Evolutionary conservation across 2,888 invertebrate species (phyloP).

Genomic region (Monochamus alternatus): DNA sequence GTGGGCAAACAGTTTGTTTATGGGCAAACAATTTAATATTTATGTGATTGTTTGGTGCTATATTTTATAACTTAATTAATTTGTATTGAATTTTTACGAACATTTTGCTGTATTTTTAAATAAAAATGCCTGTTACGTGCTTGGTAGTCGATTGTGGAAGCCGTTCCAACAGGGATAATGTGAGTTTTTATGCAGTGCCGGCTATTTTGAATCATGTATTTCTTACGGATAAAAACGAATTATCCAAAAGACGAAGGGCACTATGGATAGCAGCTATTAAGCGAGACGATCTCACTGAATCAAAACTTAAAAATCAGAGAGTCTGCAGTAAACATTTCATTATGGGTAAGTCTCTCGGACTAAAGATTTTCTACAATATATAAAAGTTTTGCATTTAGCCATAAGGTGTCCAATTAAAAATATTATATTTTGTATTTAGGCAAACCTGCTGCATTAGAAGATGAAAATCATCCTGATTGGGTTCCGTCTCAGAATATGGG

Average conservation of each 20-base stretch:
- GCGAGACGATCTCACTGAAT: slow-evolving; percentile 29
- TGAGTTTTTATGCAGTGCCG: slow-evolving; percentile 31
- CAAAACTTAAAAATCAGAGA: slow-evolving; percentile 29
- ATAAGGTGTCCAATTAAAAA: not conserved
- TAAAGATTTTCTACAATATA: slow-evolving; percentile 2
- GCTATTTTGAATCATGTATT: slow-evolving; percentile 27
- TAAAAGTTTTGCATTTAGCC: not conserved
- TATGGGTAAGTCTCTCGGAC: slow-evolving; percentile 10
- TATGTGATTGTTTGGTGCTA: too few relatives aligned
- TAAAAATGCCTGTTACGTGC: slow-evolving; percentile 38
- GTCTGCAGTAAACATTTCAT: slow-evolving; percentile 34
- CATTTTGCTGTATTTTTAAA: not conserved
- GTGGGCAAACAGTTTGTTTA: too few relatives aligned
- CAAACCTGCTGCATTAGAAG: slow-evolving; percentile 8
- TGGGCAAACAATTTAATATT: too few relatives aligned
- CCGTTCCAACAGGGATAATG: slow-evolving; percentile 31
- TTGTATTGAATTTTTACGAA: too few relatives aligned
- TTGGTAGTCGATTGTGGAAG: slow-evolving; percentile 36
- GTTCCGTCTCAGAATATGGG: slow-evolving; percentile 33
- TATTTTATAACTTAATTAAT: too few relatives aligned
- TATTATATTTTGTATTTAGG: slow-evolving; percentile 4
- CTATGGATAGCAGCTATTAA: too few relatives aligned
- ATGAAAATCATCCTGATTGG: slow-evolving; percentile 15
- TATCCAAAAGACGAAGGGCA: slow-evolving; percentile 26
- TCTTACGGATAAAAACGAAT: slow-evolving; percentile 20